Evolutionary conservation across 2,797 vertebrate species (phyloP), one percentile per base, ranked within the genome.

Genomic region (Lateolabrax maculatus): DNA sequence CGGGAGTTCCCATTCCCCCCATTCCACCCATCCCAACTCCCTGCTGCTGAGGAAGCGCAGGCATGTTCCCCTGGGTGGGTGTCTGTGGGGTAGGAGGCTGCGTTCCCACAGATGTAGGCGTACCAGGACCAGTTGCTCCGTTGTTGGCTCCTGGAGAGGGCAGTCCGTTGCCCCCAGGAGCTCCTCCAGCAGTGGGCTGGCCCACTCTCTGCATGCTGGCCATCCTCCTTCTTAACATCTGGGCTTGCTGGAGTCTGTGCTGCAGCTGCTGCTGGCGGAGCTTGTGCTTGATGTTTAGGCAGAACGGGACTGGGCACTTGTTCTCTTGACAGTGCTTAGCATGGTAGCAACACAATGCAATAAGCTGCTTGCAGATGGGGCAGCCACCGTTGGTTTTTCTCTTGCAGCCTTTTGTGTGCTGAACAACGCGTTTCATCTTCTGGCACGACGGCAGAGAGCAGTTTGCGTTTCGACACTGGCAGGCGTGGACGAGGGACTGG

Each of bases 321-420:
- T 98, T 99, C 95, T 99, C 98, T 95, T 99, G 98, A 95, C 98
- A 99, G 95, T 99, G 97, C 94, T 99, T 99, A 29, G 98, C 98
- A 0, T 99, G 98, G 89, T 99, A 99, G 93, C 98, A 99, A 90
- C 98, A 99, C 66, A 99, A 94, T 0, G 98, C 98, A 0, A 99
- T 99, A 29, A 99, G 97, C 84, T 99, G 98, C 90, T 98, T 99
- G 95, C 98, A 99, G 88, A 99, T 98, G 71, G 98, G 98, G 83
- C 98, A 99, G 11, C 98, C 98, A 0, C 98, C 98, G 0, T 99
- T 99, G 84, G 98, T 99, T 93, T 99, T 99, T 70, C 98, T 97
- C 62, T 99, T 99, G 95, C 98, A 99, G 75, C 97, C 96, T 92
- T 99, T 99, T 63, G 98, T 99, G 90, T 99, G 98, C 43, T 99